Percentiles rank a stretch among this genome's conserved stretches.
These are phyloP conservation scores for Mormyrus proboscirostris DNA, from an alignment of 2,797 vertebrate species.

Conservation along the genomic window DNA sequence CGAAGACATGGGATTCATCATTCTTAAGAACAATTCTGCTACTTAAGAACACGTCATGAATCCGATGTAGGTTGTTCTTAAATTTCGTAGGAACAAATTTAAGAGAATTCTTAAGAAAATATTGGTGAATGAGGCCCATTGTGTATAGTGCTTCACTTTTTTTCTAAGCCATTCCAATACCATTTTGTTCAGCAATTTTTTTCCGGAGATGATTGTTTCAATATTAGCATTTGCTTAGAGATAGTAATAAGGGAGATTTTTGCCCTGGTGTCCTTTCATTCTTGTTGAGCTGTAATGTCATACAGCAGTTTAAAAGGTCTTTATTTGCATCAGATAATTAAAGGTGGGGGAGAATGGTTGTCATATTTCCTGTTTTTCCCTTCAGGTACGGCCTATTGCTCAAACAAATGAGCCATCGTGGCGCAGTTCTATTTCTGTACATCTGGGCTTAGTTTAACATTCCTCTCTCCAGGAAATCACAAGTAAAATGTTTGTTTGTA, in stretches of 20 bases:
- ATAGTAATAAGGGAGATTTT: neutral
- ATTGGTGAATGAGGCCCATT: neutral
- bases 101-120: no score
- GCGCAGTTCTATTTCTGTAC: constrained; percentile 53
- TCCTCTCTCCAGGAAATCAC: constrained; percentile 49
- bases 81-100: no score
- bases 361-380: neutral
- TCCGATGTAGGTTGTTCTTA: no score
- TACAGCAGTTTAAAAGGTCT: neutral
- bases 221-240: neutral
- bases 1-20: no score
- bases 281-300: neutral
- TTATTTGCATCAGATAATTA: constrained; percentile 18
- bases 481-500: constrained; percentile 60
- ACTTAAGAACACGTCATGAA: no score
- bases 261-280: neutral
- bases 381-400: neutral
- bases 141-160: neutral
- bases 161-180: neutral
- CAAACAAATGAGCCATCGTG: neutral
- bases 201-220: neutral
- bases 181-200: neutral
- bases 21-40: no score
- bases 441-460: constrained; percentile 59
- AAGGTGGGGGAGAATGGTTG: neutral